phyloP scores from a whole-genome alignment of 2,888 invertebrate species.

The Baronia brevicornis region DNA sequence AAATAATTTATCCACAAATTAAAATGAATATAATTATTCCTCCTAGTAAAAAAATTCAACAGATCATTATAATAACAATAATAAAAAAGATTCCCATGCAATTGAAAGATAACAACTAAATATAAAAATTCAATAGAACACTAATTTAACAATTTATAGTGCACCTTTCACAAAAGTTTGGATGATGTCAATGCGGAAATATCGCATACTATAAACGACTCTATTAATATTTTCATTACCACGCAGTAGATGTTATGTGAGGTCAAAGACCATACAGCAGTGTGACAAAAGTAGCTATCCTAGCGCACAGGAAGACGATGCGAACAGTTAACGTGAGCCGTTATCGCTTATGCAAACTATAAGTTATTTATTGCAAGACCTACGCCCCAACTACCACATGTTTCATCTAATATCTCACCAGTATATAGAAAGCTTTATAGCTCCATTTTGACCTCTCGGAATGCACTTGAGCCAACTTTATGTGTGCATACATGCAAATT shows the following conservation, averaged over 20 bases:
- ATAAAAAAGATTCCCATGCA: too few relatives aligned
- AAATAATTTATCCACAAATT: slow-evolving; percentile 10
- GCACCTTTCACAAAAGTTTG: background rate
- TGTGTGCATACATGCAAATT: slow-evolving; percentile 13
- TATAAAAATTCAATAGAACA: background rate
- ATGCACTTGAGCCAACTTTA: slow-evolving; percentile 13
- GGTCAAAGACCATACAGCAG: slow-evolving; percentile 7
- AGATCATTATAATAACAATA: too few relatives aligned
- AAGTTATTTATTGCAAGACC: slow-evolving; percentile 4
- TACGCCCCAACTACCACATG: background rate
- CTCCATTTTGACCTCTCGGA: slow-evolving; percentile 9
- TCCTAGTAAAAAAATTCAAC: too few relatives aligned
- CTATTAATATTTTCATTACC: background rate
- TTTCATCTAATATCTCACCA: background rate
- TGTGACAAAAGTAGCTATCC: slow-evolving; percentile 10
- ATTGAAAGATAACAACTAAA: too few relatives aligned
- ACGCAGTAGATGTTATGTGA: background rate
- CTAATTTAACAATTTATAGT: background rate
- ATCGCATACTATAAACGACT: background rate
- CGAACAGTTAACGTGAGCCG: slow-evolving; percentile 8
- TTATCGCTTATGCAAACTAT: slow-evolving; percentile 8
- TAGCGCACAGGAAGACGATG: slow-evolving; percentile 7
- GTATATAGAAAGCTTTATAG: slow-evolving; percentile 5
- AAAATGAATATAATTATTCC: slow-evolving; percentile 11
- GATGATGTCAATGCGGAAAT: background rate